Evolutionary conservation across 2,888 invertebrate genomes (phyloP).

Genomic region (Machimus rusticus): DNA sequence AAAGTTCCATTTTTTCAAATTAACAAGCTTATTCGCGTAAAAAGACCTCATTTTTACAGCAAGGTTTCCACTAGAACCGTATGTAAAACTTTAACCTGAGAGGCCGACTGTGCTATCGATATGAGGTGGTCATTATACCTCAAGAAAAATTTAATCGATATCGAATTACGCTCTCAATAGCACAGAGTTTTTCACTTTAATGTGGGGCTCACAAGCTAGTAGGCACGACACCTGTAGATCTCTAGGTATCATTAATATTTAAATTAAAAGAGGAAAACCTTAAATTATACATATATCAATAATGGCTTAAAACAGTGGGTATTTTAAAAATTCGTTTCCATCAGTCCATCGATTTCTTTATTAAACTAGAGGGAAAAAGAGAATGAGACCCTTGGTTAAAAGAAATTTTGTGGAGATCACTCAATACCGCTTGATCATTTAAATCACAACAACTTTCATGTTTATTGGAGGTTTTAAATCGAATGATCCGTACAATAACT

Average conservation of each 20-base stretch:
- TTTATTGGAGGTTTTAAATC: no score
- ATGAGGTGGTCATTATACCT: not conserved
- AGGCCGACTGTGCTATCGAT: not conserved
- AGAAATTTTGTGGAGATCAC: no score
- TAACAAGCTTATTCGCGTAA: not conserved
- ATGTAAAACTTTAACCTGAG: not conserved
- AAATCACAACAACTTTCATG: no score
- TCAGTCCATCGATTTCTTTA: not conserved
- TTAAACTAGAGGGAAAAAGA: not conserved
- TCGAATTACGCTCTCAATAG: not conserved
- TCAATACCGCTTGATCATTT: no score
- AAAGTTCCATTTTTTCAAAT: not conserved
- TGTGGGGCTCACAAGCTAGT: not conserved
- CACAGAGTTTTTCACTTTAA: not conserved
- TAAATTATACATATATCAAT: not conserved
- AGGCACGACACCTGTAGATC: not conserved
- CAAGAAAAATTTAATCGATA: not conserved
- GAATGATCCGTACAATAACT: no score
- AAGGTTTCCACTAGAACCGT: no score
- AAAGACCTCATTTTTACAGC: not conserved
- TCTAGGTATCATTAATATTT: not conserved
- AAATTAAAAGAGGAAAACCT: not conserved
- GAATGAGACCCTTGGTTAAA: no score
- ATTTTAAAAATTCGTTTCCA: not conserved
- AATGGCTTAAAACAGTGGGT: no score